These are phyloP conservation scores for Cryptotis parvus DNA, from an alignment of 2,113 vertebrate genomes.

Conservation along the genomic window DNA sequence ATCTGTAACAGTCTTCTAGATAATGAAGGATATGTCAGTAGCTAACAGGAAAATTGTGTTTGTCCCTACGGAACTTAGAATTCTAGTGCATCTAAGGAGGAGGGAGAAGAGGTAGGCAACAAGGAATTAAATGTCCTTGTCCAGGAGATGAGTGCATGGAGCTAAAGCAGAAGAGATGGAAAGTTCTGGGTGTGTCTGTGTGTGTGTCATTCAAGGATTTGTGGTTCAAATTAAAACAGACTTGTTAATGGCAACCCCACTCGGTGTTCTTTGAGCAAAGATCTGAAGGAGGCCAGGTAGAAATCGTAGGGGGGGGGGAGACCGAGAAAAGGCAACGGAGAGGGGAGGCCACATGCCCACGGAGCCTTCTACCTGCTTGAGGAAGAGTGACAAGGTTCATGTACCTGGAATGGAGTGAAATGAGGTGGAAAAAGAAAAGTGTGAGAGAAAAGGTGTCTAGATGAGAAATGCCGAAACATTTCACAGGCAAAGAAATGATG, in stretches of 20 bases:
- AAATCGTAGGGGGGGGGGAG: not conserved
- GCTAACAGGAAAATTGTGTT: not conserved
- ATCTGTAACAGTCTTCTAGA: slow-evolving; percentile 5
- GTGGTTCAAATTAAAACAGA: not conserved
- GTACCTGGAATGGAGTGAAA: not conserved
- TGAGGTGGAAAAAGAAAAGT: not conserved
- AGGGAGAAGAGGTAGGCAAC: not conserved
- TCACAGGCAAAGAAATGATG: not conserved
- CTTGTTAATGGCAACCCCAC: not conserved
- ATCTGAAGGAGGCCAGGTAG: not conserved
- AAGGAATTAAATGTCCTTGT: not conserved
- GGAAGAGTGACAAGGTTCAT: not conserved
- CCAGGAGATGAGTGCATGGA: not conserved
- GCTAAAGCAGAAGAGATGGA: not conserved
- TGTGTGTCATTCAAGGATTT: not conserved
- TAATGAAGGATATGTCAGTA: not conserved
- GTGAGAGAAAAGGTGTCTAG: not conserved
- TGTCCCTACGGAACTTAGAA: slow-evolving; percentile 17
- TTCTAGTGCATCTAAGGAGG: not conserved
- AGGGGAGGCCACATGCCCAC: not conserved
- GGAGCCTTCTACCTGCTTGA: not conserved
- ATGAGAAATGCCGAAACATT: slow-evolving; percentile 4
- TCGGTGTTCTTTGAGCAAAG: not conserved
- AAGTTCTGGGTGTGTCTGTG: not conserved
- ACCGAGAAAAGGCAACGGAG: not conserved